Percentiles rank a stretch among this genome's conserved stretches.
phyloP scores from a whole-genome alignment of 2,888 invertebrate species.

The Timandra comae region DNA sequence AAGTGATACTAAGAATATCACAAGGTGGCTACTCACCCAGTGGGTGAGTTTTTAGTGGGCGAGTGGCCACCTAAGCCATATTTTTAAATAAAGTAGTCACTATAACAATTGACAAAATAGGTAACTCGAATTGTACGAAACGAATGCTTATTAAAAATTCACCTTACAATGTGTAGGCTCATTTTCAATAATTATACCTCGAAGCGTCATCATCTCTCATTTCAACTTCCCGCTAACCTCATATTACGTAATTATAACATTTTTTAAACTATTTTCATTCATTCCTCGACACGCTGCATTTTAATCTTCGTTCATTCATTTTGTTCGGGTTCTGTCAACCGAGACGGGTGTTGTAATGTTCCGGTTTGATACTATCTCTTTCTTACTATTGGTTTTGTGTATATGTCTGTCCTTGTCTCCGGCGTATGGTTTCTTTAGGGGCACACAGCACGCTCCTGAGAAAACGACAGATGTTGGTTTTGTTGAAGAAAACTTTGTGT shows the following conservation, averaged over 20 bases:
- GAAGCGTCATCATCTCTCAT: slow-evolving; percentile 21
- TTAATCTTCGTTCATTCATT: slow-evolving; percentile 69
- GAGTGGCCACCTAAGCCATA: too few species aligned
- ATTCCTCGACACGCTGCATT: slow-evolving; percentile 62
- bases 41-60: too few species aligned
- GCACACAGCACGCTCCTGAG: slow-evolving; percentile 73
- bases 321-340: slow-evolving; percentile 70
- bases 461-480: slow-evolving; percentile 72
- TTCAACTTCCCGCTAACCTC: slow-evolving; percentile 40
- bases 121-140: too few species aligned
- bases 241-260: slow-evolving; percentile 64
- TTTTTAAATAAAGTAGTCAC: too few species aligned
- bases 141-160: too few species aligned
- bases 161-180: too few species aligned
- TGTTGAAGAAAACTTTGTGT: slow-evolving; percentile 51
- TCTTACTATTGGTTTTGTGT: slow-evolving; percentile 22
- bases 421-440: slow-evolving; percentile 57
- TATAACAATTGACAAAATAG: too few species aligned
- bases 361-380: slow-evolving; percentile 44
- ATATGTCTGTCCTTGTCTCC: slow-evolving; percentile 33
- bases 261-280: slow-evolving; percentile 63
- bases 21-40: too few species aligned
- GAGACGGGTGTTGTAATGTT: slow-evolving; percentile 69
- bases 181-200: too few species aligned
- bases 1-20: too few species aligned